These are phyloP conservation scores for Nothobranchius furzeri DNA, from an alignment of 2,113 vertebrate species.

Conservation along the genomic window DNA sequence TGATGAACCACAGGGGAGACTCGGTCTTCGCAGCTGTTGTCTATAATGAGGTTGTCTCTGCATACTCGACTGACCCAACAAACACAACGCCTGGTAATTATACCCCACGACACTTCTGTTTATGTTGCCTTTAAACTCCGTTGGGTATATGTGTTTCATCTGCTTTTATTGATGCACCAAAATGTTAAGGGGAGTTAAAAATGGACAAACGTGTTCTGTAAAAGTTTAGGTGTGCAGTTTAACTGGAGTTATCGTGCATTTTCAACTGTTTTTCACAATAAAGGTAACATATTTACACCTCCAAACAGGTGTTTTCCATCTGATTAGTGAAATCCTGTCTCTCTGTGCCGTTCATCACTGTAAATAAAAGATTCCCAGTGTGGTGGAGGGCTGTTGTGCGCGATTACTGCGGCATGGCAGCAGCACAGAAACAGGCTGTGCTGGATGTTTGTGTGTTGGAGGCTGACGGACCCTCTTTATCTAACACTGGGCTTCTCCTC, in stretches of 20 bases:
- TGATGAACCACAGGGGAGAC: neutral
- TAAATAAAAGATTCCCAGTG: neutral
- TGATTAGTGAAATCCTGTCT: conserved; percentile 19
- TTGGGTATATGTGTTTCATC: neutral
- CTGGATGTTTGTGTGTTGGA: conserved; percentile 31
- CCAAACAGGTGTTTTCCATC: conserved; percentile 16
- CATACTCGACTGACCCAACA: neutral
- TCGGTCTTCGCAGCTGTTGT: neutral
- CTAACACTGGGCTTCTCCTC: conserved; percentile 52
- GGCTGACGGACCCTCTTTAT: conserved; percentile 41
- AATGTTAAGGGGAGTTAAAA: neutral
- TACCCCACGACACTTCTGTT: neutral
- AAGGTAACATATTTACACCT: neutral
- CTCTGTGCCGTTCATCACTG: conserved; percentile 6
- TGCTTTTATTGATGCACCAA: neutral
- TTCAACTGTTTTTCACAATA: neutral
- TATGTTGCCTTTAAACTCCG: neutral
- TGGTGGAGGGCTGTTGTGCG: conserved; percentile 17
- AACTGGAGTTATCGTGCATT: neutral
- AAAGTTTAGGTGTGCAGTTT: neutral
- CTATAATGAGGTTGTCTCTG: neutral
- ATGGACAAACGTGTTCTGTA: no score
- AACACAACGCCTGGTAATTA: neutral
- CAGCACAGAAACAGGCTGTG: conserved; percentile 21
- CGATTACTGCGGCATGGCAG: neutral